Evolutionary conservation across 2,113 vertebrate genomes (phyloP).

Genomic region (Herpailurus yagouaroundi): DNA sequence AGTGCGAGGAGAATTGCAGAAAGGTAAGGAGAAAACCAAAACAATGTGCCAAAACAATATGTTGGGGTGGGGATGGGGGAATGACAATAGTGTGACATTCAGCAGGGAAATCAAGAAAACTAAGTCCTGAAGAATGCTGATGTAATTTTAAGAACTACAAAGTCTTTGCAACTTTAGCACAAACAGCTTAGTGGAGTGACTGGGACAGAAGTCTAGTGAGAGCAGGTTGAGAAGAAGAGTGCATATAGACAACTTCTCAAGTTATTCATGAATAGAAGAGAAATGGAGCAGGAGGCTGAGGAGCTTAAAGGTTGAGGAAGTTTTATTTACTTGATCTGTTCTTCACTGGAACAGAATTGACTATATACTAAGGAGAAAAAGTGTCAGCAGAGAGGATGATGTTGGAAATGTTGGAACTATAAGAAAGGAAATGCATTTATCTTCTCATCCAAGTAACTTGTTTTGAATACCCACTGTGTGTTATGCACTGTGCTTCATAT

Average conservation of each 20-base stretch:
- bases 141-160: not conserved
- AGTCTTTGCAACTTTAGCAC: not conserved
- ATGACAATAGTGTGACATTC: not conserved
- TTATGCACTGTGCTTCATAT: not conserved
- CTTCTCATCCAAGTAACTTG: not conserved
- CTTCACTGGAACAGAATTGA: not conserved
- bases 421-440: not conserved
- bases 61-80: not conserved
- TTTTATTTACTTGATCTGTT: not conserved
- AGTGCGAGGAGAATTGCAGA: not conserved
- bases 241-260: not conserved
- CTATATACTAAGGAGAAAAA: not conserved
- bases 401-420: constrained; percentile 29
- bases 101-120: not conserved
- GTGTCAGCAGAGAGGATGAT: not conserved
- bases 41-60: not conserved
- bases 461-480: not conserved
- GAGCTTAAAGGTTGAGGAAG: not conserved
- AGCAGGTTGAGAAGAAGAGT: not conserved
- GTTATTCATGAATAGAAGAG: not conserved
- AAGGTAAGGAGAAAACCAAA: not conserved
- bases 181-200: not conserved
- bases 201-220: not conserved
- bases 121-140: not conserved
- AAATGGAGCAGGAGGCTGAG: not conserved